Conservation (phyloP, 2,113 vertebrate genomes). For the Ceuthmochares aereus region DNA sequence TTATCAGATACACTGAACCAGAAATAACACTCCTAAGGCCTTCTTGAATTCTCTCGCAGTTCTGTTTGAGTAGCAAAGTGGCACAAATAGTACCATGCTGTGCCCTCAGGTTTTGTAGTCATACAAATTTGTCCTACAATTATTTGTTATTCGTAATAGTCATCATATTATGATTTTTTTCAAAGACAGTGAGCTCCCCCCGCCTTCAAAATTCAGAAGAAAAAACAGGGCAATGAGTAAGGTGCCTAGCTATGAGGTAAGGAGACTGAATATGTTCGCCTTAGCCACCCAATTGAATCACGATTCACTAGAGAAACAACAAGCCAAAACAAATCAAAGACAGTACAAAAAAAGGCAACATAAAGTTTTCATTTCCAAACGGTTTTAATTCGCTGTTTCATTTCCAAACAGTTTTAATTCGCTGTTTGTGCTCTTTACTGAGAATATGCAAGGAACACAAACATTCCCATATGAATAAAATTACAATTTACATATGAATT, state of each 20-base stretch:
- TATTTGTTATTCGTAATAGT: background rate
- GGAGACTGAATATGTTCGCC: background rate
- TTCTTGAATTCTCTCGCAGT: fast-evolving
- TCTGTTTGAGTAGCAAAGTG: background rate
- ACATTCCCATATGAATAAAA: conserved; percentile 81
- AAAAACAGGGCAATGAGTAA: background rate
- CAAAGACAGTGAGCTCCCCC: no score
- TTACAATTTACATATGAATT: conserved; percentile 86
- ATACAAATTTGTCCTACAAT: background rate
- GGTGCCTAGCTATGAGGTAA: background rate
- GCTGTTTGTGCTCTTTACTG: conserved; percentile 74
- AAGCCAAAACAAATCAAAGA: conserved; percentile 73
- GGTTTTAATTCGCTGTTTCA: conserved; percentile 69
- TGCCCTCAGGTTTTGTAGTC: background rate
- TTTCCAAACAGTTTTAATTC: conserved; percentile 76
- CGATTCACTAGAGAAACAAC: conserved; percentile 43
- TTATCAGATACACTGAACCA: background rate
- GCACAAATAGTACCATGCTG: background rate
- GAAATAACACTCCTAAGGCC: background rate
- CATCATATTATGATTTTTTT: background rate
- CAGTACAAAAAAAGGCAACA: conserved; percentile 68
- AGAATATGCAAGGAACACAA: conserved; percentile 76
- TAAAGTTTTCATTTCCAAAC: conserved; percentile 79
- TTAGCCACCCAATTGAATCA: conserved; percentile 33
- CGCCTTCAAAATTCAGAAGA: background rate